Percentiles rank a stretch among this genome's conserved stretches.
Conservation (phyloP, 2,797 vertebrate genomes). For the Danio tinwini region DNA sequence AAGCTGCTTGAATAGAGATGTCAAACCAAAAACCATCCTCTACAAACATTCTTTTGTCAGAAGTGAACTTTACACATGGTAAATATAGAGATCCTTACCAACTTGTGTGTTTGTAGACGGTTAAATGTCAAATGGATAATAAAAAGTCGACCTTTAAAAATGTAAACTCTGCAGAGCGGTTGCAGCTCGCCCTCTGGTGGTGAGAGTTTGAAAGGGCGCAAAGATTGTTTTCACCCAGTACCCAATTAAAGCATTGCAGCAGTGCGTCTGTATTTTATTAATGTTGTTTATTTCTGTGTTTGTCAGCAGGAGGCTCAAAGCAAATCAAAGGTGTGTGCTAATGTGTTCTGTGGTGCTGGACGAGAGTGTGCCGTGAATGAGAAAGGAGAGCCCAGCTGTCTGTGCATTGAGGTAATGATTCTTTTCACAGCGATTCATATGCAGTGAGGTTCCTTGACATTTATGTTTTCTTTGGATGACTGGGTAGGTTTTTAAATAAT, state of each 20-base stretch:
- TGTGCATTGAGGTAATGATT: constrained; percentile 91
- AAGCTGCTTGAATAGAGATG: background rate
- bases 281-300: constrained; percentile 26
- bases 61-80: background rate
- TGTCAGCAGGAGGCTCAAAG: constrained; percentile 87
- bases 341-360: constrained; percentile 97
- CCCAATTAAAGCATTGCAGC: background rate
- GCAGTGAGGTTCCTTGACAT: background rate
- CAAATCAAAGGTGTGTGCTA: constrained; percentile 98
- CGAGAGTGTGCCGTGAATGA: constrained; percentile 94
- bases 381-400: constrained; percentile 95
- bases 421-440: background rate
- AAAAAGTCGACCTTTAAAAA: background rate
- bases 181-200: constrained; percentile 32
- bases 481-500: background rate
- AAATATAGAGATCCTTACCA: background rate
- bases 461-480: background rate
- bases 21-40: background rate
- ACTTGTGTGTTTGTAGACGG: background rate
- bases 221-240: background rate
- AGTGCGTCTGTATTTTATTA: constrained; percentile 1
- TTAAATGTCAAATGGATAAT: background rate
- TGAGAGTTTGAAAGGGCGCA: background rate
- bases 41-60: background rate
- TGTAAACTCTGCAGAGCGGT: background rate